These are phyloP conservation scores for Malurus alboscapulatus DNA, from an alignment of 2,113 vertebrate species.

Conservation along the genomic window DNA sequence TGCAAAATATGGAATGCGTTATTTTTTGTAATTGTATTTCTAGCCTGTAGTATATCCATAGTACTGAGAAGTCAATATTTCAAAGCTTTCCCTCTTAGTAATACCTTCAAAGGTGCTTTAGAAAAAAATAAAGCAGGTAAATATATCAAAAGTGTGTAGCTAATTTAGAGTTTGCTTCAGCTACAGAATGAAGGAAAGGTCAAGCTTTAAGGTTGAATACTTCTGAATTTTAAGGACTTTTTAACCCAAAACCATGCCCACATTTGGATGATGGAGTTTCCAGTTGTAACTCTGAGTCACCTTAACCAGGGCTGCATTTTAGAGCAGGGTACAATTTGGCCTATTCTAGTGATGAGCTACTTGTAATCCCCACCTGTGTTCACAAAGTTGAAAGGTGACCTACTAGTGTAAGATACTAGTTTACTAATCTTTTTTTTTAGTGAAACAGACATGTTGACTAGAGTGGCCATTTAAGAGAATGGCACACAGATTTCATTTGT, in stretches of 20 bases:
- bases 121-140: background rate
- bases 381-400: background rate
- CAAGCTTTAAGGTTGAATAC: background rate
- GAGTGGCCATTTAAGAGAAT: background rate
- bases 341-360: background rate
- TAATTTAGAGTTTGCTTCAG: background rate
- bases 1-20: background rate
- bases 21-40: background rate
- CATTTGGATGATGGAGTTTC: background rate
- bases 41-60: background rate
- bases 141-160: background rate
- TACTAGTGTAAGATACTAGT: background rate
- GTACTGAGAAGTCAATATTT: background rate
- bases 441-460: background rate
- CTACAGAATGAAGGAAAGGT: background rate
- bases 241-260: background rate
- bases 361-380: background rate
- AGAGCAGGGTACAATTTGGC: background rate
- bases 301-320: background rate
- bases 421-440: background rate
- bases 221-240: background rate
- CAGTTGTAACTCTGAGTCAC: background rate
- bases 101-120: background rate
- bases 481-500: background rate
- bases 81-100: background rate